Conservation (phyloP, 2,113 vertebrate species). For the Catharus minimus region DNA sequence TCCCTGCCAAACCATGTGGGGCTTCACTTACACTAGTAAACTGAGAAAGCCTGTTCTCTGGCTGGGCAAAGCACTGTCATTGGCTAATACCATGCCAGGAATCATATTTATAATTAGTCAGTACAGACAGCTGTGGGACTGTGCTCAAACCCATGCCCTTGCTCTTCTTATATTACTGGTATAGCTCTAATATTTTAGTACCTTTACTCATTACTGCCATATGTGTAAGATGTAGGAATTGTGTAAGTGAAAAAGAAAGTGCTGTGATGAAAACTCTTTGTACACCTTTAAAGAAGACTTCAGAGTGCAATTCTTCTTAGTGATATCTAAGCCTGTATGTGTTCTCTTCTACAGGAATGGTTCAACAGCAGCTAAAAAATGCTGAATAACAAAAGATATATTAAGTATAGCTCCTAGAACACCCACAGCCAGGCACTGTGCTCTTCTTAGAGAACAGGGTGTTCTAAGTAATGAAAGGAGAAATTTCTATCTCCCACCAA, state of each 20-base stretch:
- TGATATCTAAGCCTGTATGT: background rate
- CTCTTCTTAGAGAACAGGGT: background rate
- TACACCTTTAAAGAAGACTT: background rate
- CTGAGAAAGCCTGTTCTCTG: constrained; percentile 2
- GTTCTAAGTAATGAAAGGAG: background rate
- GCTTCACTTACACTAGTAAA: background rate
- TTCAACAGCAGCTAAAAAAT: background rate
- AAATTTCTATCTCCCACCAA: background rate
- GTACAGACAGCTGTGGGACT: background rate
- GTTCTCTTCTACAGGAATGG: background rate
- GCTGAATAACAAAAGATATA: background rate
- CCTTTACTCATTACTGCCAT: background rate
- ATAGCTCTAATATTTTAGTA: background rate
- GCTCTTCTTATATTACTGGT: background rate
- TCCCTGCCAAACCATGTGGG: background rate
- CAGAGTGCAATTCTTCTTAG: background rate
- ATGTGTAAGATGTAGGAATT: background rate
- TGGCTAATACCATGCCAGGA: background rate
- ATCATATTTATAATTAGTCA: background rate
- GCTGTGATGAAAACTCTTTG: background rate
- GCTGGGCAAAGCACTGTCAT: background rate
- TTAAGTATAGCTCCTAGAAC: background rate
- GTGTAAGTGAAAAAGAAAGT: background rate
- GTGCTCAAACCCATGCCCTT: background rate
- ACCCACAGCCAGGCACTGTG: background rate